These are phyloP conservation scores for Zaprionus africanus DNA, from an alignment of 1,140 invertebrate genomes.

Conservation along the genomic window DNA sequence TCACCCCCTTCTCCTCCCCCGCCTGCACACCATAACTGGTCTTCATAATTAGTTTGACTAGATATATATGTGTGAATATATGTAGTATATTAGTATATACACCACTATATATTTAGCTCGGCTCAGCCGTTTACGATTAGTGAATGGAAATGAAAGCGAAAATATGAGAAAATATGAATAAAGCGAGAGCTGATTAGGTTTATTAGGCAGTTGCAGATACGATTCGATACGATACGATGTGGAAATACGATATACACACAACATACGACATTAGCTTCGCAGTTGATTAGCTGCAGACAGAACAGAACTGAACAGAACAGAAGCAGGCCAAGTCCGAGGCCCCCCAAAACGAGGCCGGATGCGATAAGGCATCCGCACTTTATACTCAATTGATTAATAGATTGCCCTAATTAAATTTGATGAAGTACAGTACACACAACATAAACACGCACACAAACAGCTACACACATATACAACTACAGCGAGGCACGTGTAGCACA, in stretches of 20 bases:
- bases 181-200: conserved; percentile 23
- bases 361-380: neutral
- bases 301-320: neutral
- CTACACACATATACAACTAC: neutral
- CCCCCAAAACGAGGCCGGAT: neutral
- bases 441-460: neutral
- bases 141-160: conserved; percentile 1
- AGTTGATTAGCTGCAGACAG: neutral
- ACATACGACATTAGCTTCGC: neutral
- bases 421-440: conserved; percentile 7
- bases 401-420: conserved; percentile 41
- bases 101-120: neutral
- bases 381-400: conserved; percentile 34
- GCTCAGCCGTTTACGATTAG: neutral
- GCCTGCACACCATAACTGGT: neutral
- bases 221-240: neutral
- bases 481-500: neutral
- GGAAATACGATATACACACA: neutral
- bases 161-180: conserved; percentile 8
- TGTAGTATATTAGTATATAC: neutral
- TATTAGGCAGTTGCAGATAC: conserved; percentile 19
- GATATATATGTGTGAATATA: conserved; percentile 5
- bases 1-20: neutral
- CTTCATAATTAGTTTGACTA: conserved; percentile 67
- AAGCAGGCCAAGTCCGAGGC: neutral